Conservation (phyloP, 2,888 invertebrate genomes). For the Bedellia somnulentella region DNA sequence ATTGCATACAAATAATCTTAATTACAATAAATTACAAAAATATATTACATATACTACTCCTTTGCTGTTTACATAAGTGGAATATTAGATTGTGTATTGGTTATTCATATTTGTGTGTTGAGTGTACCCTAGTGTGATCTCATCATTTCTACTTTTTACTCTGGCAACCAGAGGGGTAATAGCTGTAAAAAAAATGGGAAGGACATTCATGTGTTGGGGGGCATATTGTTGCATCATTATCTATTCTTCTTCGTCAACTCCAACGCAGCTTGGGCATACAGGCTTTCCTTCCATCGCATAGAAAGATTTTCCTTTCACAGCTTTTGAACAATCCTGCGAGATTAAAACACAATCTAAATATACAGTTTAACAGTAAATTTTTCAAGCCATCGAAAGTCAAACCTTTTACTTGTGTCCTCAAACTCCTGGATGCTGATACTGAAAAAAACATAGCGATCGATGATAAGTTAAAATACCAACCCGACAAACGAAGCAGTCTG, state of each 20-base stretch:
- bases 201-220: constrained; percentile 37
- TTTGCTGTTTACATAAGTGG: too few relatives aligned
- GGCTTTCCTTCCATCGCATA: constrained; percentile 97
- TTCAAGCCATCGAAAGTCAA: neutral
- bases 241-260: constrained; percentile 83
- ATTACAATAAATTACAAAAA: constrained; percentile 56
- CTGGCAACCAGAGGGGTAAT: too few relatives aligned
- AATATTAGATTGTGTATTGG: too few relatives aligned
- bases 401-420: neutral
- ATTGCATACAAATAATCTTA: constrained; percentile 56
- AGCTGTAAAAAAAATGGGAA: constrained; percentile 51
- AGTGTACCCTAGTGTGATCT: too few relatives aligned
- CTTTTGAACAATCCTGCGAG: constrained; percentile 87
- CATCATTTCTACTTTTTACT: too few relatives aligned
- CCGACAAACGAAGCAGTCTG: constrained; percentile 98
- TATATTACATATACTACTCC: constrained; percentile 42
- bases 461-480: constrained; percentile 73
- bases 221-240: constrained; percentile 21
- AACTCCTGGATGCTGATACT: too few relatives aligned
- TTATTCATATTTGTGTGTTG: too few relatives aligned
- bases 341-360: constrained; percentile 11
- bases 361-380: too few relatives aligned
- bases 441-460: too few relatives aligned
- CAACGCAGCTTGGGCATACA: constrained; percentile 91
- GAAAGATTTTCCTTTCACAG: constrained; percentile 94